phyloP scores from a whole-genome alignment of 2,888 invertebrate species.

The Spodoptera exigua region DNA sequence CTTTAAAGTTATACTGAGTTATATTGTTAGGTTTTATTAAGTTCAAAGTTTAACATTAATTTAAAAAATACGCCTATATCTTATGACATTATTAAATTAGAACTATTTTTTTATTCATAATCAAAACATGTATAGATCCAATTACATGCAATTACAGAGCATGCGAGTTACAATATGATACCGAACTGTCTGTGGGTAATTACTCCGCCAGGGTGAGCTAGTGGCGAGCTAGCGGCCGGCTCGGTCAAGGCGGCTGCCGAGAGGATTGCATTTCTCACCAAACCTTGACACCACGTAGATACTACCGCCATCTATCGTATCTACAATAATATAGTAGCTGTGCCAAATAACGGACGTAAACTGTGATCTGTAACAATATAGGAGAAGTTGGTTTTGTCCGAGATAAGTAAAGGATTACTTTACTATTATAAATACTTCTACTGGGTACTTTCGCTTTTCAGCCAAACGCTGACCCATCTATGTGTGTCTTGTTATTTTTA shows the following conservation, averaged over 20 bases:
- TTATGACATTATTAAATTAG: too few species aligned
- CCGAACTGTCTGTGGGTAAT: background rate
- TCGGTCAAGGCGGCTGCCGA: constrained; percentile 12
- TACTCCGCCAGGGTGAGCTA: constrained; percentile 4
- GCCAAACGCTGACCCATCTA: too few species aligned
- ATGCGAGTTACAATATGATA: constrained; percentile 9
- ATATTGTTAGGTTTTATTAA: background rate
- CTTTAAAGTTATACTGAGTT: background rate
- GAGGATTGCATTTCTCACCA: constrained; percentile 7
- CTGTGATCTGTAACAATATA: too few species aligned
- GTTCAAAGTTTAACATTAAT: too few species aligned
- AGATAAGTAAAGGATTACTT: too few species aligned
- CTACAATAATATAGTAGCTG: background rate
- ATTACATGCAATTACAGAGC: constrained; percentile 1
- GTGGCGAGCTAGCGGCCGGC: constrained; percentile 8
- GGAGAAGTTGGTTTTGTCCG: too few species aligned
- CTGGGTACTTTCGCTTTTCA: too few species aligned
- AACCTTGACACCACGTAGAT: constrained; percentile 13
- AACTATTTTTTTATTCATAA: too few species aligned
- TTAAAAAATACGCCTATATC: too few species aligned
- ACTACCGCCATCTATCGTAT: background rate
- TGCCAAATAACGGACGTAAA: too few species aligned
- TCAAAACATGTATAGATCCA: background rate
- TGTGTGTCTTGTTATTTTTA: too few species aligned
- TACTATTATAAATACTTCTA: too few species aligned